phyloP scores from a whole-genome alignment of 37 sponge, comb jelly and placozoan species.

The Diacarnus erythraeanus region DNA sequence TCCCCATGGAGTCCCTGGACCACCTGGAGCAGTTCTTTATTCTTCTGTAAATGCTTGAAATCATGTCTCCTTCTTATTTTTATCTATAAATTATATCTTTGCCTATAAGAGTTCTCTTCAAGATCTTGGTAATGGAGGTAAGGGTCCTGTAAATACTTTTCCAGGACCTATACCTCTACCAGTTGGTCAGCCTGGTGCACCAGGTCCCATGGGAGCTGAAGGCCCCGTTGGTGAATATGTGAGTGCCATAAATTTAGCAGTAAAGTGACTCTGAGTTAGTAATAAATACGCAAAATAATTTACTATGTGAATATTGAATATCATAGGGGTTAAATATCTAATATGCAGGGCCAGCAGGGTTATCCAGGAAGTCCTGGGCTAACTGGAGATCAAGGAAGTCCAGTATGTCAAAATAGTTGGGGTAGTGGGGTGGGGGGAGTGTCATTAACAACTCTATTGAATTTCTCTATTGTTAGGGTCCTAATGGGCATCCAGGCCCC shows the following conservation, averaged over 20 bases:
- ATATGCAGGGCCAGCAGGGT: constrained; percentile 44
- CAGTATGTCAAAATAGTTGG: constrained; percentile 20
- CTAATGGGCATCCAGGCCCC: constrained; percentile 50
- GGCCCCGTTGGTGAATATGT: constrained; percentile 48
- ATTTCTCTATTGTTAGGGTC: constrained; percentile 18
- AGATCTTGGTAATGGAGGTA: constrained; percentile 35
- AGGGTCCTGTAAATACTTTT: constrained; percentile 46
- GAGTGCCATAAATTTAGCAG: neutral
- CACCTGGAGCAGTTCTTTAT: constrained; percentile 56
- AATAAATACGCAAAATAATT: neutral
- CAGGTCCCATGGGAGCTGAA: constrained; percentile 52
- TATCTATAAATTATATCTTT: neutral
- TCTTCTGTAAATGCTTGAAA: constrained; percentile 24
- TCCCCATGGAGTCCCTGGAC: constrained; percentile 40
- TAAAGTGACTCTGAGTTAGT: no score
- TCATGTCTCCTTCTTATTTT: neutral
- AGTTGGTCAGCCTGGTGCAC: constrained; percentile 56
- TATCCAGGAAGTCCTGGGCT: constrained; percentile 44
- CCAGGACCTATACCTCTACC: constrained; percentile 58
- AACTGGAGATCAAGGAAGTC: constrained; percentile 46
- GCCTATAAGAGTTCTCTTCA: constrained; percentile 3
- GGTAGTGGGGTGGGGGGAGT: neutral
- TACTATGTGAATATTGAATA: neutral
- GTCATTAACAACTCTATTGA: neutral
- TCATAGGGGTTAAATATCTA: neutral